Evolutionary conservation across 2,797 vertebrate species (phyloP), one percentile per base, ranked within the genome.

Genomic region (Anabas testudineus): DNA sequence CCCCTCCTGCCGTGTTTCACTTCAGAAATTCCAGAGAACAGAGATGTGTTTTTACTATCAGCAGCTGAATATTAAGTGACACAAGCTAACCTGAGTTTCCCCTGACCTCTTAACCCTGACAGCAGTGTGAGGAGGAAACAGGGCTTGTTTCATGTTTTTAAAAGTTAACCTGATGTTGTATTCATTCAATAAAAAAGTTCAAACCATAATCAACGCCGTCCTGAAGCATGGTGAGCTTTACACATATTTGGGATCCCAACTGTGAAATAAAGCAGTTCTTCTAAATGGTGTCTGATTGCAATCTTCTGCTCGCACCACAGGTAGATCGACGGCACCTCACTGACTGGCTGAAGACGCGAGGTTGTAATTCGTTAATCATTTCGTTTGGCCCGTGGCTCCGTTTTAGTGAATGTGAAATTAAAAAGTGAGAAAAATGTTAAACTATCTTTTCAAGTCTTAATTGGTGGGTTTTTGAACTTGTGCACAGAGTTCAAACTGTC

Each of bases 221-320:
- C 12, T 15, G 37, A 39, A 39, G 37, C 10, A 16, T 12, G 3
- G 36, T 39, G 36, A 36, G 12, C 37, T 14, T 41, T 36, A 7
- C 9, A 36, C 9, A 36, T 41, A 16, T 41, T 18, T 18, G 32
- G 69, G 1, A 37, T n/a, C 46, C 70, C 51, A 52, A 51, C 61
- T 57, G 70, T 34, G 30, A 79, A 79, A 67, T 34, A 28, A 64
- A 62, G 43, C 62, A 28, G 30, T 37, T 74, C 30, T 37, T 64
- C 43, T 49, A 71, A 79, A 64, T 14, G 6, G 64, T 15, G 64
- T 47, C 46, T 84, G 80, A 86, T 80, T 84, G 53, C 74, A 58
- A 80, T 88, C 77, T 71, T 72, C 74, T 34, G 41, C 22, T 30
- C 7, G 8, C 28, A 24, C 18, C 22, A 49, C 58, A 63, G 47